Base-by-base conservation (phyloP, 2,797 vertebrate genomes). In the Enoplosus armatus region DNA sequence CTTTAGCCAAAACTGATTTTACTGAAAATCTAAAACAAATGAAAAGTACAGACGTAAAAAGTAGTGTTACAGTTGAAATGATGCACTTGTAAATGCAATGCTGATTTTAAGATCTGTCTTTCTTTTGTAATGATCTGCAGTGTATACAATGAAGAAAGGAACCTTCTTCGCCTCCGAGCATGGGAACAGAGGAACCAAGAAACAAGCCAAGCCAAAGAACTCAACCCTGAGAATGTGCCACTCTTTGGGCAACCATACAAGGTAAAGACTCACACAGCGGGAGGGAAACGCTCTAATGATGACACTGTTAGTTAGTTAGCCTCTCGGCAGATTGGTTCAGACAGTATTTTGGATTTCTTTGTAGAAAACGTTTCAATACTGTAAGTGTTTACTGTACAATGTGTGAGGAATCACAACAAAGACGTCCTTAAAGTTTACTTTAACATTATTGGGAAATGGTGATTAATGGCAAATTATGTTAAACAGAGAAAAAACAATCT, bases 161-260 rank as follows among this genome's bases (percentile, higher is more conserved):
- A 99, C 86, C 92, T 97, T 90, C 96, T 97, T 85, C 96, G 97
- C 64, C 96, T 97, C 87, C 93, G 93, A 92, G 98, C 98, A 86
- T 96, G 94, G 91, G 96, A 98, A 87, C 96, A 97, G 76, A 93
- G 98, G 75, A 98, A 95, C 88, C 97, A 97, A 89, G 97, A 98
- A 90, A 93, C 91, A 73, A 96, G 94, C 83, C 96, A 95, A 89
- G 95, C 95, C 79, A 95, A 94, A 93, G 96, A 96, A 58, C 83
- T 88, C 22, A 94, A 95, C 72, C 73, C 88, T 9, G 93, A 96
- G 77, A 95, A 94, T 62, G 92, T 91, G 8, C 98, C 97, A 0
- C 97, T 98, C 65, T 99, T 99, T 90, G 95, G 95, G 86, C 95
- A 97, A 85, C 98, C 98, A n/a, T 98, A 97, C 92, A 99, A 99